Percentiles rank a stretch among this genome's conserved stretches.
These are phyloP conservation scores for Corvus moneduloides DNA, from an alignment of 2,113 vertebrate species.

Conservation along the genomic window DNA sequence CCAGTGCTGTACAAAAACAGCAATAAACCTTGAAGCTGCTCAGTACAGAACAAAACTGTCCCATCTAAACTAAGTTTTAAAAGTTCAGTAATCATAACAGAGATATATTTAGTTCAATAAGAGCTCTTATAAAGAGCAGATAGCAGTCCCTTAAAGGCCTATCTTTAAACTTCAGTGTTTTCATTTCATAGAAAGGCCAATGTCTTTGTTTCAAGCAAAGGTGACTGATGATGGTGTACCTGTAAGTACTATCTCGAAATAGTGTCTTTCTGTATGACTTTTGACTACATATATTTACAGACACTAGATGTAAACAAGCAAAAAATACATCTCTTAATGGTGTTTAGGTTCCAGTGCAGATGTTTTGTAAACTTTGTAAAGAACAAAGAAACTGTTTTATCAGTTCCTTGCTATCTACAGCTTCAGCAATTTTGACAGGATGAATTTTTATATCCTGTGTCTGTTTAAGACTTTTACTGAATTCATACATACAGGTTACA, in stretches of 20 bases:
- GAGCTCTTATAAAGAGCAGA: not conserved
- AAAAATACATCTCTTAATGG: not conserved
- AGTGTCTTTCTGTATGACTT: not conserved
- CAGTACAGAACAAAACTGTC: not conserved
- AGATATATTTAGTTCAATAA: not conserved
- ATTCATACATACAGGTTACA: not conserved
- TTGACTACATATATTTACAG: not conserved
- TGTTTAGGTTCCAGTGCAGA: conserved; percentile 6
- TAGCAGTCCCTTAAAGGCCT: not conserved
- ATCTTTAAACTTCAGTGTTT: not conserved
- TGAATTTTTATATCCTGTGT: not conserved
- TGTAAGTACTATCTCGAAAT: not conserved
- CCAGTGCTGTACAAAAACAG: not conserved
- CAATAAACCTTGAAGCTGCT: not conserved
- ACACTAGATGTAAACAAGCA: not conserved
- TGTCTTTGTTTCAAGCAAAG: not conserved
- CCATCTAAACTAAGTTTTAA: not conserved
- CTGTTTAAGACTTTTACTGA: not conserved
- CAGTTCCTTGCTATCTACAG: not conserved
- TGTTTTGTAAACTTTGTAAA: not conserved
- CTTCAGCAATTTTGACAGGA: not conserved
- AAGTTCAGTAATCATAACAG: not conserved
- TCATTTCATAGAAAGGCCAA: not conserved
- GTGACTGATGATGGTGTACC: not conserved
- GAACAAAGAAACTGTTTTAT: not conserved